These are phyloP conservation scores for Nibea coibor DNA, from an alignment of 2,113 vertebrate species.

Conservation along the genomic window DNA sequence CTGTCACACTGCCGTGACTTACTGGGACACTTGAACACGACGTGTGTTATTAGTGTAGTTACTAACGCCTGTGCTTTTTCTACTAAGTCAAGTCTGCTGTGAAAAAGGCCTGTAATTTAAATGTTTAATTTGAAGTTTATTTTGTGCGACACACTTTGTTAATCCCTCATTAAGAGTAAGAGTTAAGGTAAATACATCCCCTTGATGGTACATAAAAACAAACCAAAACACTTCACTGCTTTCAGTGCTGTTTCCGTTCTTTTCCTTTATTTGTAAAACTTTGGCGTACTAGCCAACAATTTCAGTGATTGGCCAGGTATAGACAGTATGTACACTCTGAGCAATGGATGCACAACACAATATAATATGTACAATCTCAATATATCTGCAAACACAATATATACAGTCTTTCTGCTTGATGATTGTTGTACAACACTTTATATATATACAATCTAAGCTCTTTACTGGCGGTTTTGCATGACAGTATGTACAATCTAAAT, in stretches of 20 bases:
- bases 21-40: neutral
- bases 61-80: too few species aligned
- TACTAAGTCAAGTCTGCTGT: neutral
- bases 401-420: conserved; percentile 46
- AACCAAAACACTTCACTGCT: neutral
- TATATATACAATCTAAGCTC: conserved; percentile 32
- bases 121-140: neutral
- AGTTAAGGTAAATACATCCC: neutral
- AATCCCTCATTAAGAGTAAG: neutral
- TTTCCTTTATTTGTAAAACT: conserved; percentile 79
- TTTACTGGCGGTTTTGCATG: conserved; percentile 15
- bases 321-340: conserved; percentile 75
- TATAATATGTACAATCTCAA: conserved; percentile 69
- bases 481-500: conserved; percentile 58
- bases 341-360: conserved; percentile 64
- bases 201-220: neutral
- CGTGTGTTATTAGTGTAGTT: neutral
- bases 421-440: conserved; percentile 24
- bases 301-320: conserved; percentile 62
- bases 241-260: neutral
- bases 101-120: neutral
- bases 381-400: conserved; percentile 67
- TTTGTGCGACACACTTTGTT: neutral
- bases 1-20: too few species aligned
- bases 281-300: conserved; percentile 70